Base-by-base conservation (phyloP, 2,113 vertebrate species). In the Salminus brasiliensis region DNA sequence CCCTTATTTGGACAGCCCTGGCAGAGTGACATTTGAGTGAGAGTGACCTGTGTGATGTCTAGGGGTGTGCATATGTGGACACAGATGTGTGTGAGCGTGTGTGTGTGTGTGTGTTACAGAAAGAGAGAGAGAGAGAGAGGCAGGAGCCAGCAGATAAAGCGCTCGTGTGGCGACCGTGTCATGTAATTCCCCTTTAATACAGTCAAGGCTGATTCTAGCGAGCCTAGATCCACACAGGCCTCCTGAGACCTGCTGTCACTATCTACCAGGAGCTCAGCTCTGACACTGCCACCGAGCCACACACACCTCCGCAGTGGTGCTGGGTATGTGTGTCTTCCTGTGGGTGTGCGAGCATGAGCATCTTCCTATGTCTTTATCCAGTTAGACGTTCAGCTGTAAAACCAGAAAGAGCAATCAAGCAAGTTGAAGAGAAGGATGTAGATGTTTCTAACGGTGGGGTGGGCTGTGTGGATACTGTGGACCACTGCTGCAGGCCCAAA, bases 171-270 rank as follows among this genome's bases (percentile, higher is more conserved):
- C 88, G 85, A 88, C 88, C 66, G 80, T 86, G 85, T 91, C 90
- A 87, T 90, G 89, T 92, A 93, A 92, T 88, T 91, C 87, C 84
- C 74, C 86, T 90, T 86, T 92, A 90, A 95, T 90, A 85, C 89
- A 92, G 85, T 90, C 86, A 84, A 90, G 86, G 86, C 89, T 88
- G 90, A 88, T 90, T 91, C 89, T 88, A 86, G 90, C 78, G 84
- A 92, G 85, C 92, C 88, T 81, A 90, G 90, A 93, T 88, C 91
- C 91, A 85, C 85, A 85, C 92, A 86, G 88, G 77, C 88, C 93
- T 93, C 94, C 88, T 83, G 91, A 93, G 93, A 89, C 89, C 86
- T 85, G 87, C 90, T 91, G 92, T 87, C 90, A 91, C 79, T 86
- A 68, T 89, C 90, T 88, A 87, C 82, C 65, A 85, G 84, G 77